Evolutionary conservation across 2,113 vertebrate genomes (phyloP).

Genomic region (Bucco capensis): DNA sequence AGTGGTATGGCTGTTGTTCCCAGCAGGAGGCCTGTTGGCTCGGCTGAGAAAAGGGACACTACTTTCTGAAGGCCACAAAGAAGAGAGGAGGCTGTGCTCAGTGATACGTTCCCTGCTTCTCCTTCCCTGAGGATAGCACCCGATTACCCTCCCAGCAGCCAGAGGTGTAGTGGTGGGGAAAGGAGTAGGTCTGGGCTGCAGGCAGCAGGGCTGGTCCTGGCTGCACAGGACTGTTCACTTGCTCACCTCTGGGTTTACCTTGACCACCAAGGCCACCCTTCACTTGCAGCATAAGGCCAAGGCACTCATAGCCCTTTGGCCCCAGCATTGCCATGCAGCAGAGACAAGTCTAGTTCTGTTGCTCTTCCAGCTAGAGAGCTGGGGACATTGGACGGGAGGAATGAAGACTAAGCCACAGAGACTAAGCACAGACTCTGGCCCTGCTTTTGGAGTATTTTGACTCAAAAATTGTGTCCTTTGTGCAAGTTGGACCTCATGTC

Average conservation of each 20-base stretch:
- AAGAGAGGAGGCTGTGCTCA: neutral
- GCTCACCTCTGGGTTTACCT: neutral
- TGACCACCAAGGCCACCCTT: neutral
- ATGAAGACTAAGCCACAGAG: neutral
- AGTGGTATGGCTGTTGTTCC: neutral
- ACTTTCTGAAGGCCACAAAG: neutral
- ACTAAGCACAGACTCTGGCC: neutral
- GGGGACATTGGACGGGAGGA: neutral
- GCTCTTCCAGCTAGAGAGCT: neutral
- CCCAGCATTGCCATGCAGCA: neutral
- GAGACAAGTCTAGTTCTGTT: neutral
- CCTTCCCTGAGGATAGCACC: neutral
- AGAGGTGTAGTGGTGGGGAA: no score
- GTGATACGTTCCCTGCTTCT: neutral
- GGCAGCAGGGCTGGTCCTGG: neutral
- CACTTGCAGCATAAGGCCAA: accelerated
- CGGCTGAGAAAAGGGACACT: neutral
- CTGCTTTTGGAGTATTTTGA: neutral
- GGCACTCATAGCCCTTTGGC: neutral
- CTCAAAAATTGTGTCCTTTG: neutral
- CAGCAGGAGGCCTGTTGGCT: neutral
- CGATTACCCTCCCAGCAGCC: no score
- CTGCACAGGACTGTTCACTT: neutral
- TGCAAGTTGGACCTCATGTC: neutral
- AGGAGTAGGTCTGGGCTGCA: neutral